Percentiles rank a stretch among this genome's conserved stretches.
These are phyloP conservation scores for Dromius quadrimaculatus DNA, from an alignment of 2,888 invertebrate genomes.

Conservation along the genomic window DNA sequence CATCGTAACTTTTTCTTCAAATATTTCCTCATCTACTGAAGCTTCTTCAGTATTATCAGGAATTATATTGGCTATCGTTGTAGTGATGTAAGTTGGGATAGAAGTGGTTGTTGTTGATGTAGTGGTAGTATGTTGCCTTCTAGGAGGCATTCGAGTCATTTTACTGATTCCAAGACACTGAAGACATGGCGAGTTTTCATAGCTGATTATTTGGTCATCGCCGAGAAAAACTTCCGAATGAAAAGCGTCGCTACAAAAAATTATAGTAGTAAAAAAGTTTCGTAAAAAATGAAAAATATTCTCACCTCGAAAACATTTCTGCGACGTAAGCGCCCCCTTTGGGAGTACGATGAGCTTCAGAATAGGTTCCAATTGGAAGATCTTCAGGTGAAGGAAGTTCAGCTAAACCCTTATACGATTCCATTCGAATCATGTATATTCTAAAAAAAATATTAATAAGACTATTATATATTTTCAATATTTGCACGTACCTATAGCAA, in stretches of 20 bases:
- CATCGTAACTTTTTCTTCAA: slow-evolving; percentile 58
- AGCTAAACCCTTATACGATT: slow-evolving; percentile 72
- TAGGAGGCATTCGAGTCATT: slow-evolving; percentile 8
- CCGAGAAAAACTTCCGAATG: slow-evolving; percentile 80
- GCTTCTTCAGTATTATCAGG: slow-evolving; percentile 44
- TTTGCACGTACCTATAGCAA: slow-evolving; percentile 75
- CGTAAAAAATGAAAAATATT: not conserved
- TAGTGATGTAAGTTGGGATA: not conserved
- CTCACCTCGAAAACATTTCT: slow-evolving; percentile 83
- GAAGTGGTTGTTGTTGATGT: slow-evolving; percentile 13
- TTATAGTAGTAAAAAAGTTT: slow-evolving; percentile 53
- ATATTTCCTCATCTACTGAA: slow-evolving; percentile 55
- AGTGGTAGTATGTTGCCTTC: slow-evolving; percentile 45
- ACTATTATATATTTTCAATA: too few relatives aligned
- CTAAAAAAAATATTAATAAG: slow-evolving; percentile 68
- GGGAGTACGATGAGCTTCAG: slow-evolving; percentile 77
- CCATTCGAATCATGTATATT: slow-evolving; percentile 81
- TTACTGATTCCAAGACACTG: slow-evolving; percentile 66
- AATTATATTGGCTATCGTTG: slow-evolving; percentile 33
- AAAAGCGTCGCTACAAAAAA: slow-evolving; percentile 68
- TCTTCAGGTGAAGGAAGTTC: slow-evolving; percentile 78
- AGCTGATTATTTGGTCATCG: slow-evolving; percentile 70
- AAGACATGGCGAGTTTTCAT: slow-evolving; percentile 64
- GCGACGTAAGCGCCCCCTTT: slow-evolving; percentile 85
- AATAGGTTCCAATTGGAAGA: slow-evolving; percentile 78